Percentiles rank a stretch among this genome's conserved stretches.
Evolutionary conservation across 1,140 invertebrate species (phyloP).

Genomic region (Solenopsis invicta): DNA sequence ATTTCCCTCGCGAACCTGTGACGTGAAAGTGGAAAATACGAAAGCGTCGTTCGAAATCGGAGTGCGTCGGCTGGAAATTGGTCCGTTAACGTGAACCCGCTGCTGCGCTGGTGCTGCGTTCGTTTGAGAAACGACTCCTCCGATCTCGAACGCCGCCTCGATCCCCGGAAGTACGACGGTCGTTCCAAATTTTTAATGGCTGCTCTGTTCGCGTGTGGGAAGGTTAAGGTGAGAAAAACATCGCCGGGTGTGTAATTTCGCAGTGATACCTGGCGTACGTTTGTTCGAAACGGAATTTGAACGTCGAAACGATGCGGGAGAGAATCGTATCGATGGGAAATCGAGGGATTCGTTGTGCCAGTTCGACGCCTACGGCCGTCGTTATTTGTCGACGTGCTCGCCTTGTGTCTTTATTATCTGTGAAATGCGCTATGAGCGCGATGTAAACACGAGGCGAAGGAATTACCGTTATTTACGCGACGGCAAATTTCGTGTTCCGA

Average conservation of each 20-base stretch:
- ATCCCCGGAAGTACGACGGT: constrained; percentile 17
- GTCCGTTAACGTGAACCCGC: constrained; percentile 2
- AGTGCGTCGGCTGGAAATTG: constrained; percentile 35
- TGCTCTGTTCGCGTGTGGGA: background rate
- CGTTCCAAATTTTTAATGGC: constrained; percentile 1
- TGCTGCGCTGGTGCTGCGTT: background rate
- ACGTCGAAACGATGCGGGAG: too few species aligned
- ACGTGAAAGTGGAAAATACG: constrained; percentile 49
- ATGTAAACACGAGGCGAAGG: background rate
- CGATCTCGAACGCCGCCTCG: constrained; percentile 10
- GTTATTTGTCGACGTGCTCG: background rate
- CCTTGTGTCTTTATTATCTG: background rate
- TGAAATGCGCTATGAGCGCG: background rate
- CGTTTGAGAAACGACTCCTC: background rate
- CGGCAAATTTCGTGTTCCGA: background rate
- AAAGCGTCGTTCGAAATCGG: constrained; percentile 29
- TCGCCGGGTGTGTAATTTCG: background rate
- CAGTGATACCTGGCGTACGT: background rate
- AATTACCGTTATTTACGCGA: constrained; percentile 23
- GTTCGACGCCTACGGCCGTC: background rate
- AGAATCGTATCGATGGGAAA: constrained; percentile 3
- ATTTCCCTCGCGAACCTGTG: constrained; percentile 14
- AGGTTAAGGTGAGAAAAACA: background rate
- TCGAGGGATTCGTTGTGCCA: constrained; percentile 31
- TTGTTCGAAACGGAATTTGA: background rate